phyloP scores from a whole-genome alignment of 2,888 invertebrate species.

The Oscheius sp. region DNA sequence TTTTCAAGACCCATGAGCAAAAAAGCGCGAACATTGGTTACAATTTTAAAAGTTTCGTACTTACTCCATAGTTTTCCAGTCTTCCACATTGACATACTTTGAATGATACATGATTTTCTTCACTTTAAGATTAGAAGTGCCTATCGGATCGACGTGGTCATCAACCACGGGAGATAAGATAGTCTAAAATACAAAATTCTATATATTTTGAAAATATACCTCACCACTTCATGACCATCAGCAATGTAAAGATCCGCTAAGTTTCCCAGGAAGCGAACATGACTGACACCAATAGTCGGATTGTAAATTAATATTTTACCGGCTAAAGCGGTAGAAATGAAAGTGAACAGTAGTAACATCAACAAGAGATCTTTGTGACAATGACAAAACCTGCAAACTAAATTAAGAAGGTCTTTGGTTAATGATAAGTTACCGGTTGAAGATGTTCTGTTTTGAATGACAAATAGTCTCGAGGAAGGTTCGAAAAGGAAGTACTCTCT shows the following conservation, averaged over 20 bases:
- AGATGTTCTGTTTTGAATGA: too few relatives aligned
- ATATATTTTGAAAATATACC: neutral
- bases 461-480: too few relatives aligned
- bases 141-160: slow-evolving; percentile 17
- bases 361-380: neutral
- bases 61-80: neutral
- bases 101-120: neutral
- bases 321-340: neutral
- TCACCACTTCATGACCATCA: slow-evolving; percentile 21
- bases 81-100: neutral
- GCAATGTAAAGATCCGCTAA: slow-evolving; percentile 10
- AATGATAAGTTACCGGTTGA: too few relatives aligned
- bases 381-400: too few relatives aligned
- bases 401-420: too few relatives aligned
- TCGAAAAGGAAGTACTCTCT: too few relatives aligned
- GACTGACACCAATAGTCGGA: slow-evolving; percentile 13
- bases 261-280: slow-evolving; percentile 14
- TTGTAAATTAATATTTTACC: slow-evolving; percentile 18
- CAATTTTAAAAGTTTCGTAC: neutral
- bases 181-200: neutral
- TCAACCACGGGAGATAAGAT: slow-evolving; percentile 14
- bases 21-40: too few relatives aligned
- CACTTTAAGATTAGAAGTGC: neutral
- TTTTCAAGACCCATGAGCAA: too few relatives aligned
- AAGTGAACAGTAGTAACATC: neutral